phyloP scores from a whole-genome alignment of 1,140 invertebrate species.

The Chymomyza costata region DNA sequence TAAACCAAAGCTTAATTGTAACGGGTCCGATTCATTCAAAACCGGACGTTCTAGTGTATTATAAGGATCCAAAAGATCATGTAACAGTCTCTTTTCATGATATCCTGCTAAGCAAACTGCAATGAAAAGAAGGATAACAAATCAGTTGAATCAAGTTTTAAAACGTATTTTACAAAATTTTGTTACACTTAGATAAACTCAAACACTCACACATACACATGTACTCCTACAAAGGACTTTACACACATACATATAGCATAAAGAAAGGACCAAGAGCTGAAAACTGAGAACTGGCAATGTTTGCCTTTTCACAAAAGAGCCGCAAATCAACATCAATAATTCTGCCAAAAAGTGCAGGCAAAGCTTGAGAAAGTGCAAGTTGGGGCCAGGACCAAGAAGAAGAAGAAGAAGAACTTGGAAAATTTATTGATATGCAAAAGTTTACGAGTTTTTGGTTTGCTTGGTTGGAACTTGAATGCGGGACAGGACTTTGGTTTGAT shows the following conservation, averaged over 20 bases:
- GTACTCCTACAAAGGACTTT: slow-evolving; percentile 1
- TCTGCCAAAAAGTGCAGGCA: slow-evolving; percentile 13
- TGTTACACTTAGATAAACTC: too few species aligned
- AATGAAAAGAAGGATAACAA: slow-evolving; percentile 57
- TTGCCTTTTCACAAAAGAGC: slow-evolving; percentile 42
- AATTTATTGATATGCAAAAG: slow-evolving; percentile 72
- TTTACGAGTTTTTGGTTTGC: slow-evolving; percentile 54
- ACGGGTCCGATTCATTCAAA: slow-evolving; percentile 95
- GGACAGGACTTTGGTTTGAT: slow-evolving; percentile 4
- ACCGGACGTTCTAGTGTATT: slow-evolving; percentile 98
- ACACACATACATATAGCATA: slow-evolving; percentile 13
- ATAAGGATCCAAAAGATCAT: slow-evolving; percentile 95
- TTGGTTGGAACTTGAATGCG: slow-evolving; percentile 21
- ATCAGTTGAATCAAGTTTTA: too few species aligned
- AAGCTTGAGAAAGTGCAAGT: neutral
- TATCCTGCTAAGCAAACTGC: slow-evolving; percentile 88
- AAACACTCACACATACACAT: too few species aligned
- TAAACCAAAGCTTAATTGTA: slow-evolving; percentile 96
- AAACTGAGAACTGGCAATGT: slow-evolving; percentile 34
- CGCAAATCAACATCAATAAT: slow-evolving; percentile 71
- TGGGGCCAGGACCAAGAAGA: neutral
- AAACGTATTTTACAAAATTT: too few species aligned
- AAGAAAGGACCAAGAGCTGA: neutral
- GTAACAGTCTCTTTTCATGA: slow-evolving; percentile 94
- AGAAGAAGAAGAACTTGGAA: slow-evolving; percentile 16